A percentile compares a stretch with the other conserved stretches of the same genome.
These are phyloP conservation scores for Phania funesta DNA, from an alignment of 2,888 invertebrate species.

Conservation along the genomic window DNA sequence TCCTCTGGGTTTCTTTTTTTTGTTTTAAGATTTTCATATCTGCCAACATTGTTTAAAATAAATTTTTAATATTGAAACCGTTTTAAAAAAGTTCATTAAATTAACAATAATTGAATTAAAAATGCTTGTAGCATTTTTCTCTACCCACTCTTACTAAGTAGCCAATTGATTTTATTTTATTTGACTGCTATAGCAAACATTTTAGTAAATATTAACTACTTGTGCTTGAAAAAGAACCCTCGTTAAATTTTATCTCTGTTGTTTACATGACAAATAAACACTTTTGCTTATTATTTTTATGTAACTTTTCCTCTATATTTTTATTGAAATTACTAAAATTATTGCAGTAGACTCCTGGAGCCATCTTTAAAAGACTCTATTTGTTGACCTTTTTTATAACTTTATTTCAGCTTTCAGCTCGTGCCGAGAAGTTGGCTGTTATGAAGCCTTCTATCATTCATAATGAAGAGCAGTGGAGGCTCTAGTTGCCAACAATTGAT, in stretches of 20 bases:
- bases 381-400: slow-evolving; percentile 51
- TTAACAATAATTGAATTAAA: no score
- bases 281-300: slow-evolving; percentile 17
- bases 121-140: no score
- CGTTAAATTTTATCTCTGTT: neutral
- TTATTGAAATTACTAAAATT: slow-evolving; percentile 2
- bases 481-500: slow-evolving; percentile 61
- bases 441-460: neutral
- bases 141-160: no score
- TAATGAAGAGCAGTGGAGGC: neutral
- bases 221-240: neutral
- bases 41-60: no score
- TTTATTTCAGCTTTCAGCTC: neutral
- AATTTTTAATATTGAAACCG: no score
- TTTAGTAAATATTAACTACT: neutral
- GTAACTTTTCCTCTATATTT: neutral
- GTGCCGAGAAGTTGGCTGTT: neutral
- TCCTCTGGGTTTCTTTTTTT: no score
- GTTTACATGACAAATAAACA: slow-evolving; percentile 20
- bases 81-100: no score
- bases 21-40: no score
- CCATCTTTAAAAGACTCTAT: slow-evolving; percentile 31
- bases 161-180: no score
- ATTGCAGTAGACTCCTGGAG: slow-evolving; percentile 38
- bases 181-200: no score